Evolutionary conservation across 2,113 vertebrate genomes (phyloP).

Genomic region (Myocastor coypus): DNA sequence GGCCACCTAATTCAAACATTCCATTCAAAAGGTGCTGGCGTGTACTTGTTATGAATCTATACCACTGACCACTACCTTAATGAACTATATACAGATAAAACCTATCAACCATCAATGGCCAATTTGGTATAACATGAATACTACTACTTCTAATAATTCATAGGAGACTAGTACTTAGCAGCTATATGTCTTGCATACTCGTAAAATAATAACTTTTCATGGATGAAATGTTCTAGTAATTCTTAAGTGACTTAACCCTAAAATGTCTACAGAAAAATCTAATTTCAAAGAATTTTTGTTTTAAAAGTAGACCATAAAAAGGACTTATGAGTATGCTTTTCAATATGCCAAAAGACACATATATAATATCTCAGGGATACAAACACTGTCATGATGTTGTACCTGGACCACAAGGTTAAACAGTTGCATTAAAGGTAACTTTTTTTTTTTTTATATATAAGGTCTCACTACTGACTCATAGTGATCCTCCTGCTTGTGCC

Average conservation of each 20-base stretch:
- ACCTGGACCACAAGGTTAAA: neutral
- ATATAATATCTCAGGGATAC: neutral
- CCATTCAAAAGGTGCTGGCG: neutral
- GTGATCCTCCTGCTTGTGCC: too few species aligned
- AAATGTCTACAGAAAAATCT: slow-evolving; percentile 31
- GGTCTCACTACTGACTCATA: too few species aligned
- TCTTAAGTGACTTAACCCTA: slow-evolving; percentile 83
- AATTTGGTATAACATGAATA: slow-evolving; percentile 86
- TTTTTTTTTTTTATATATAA: too few species aligned
- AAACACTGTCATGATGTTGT: neutral
- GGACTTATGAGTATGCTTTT: neutral
- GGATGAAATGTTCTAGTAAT: slow-evolving; percentile 84
- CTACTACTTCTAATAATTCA: slow-evolving; percentile 85
- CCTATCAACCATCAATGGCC: slow-evolving; percentile 83
- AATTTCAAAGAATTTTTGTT: slow-evolving; percentile 67
- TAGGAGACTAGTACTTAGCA: slow-evolving; percentile 85
- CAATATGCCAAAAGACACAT: neutral
- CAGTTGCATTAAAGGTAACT: neutral
- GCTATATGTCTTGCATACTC: slow-evolving; percentile 85
- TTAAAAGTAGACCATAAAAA: slow-evolving; percentile 48
- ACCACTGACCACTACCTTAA: slow-evolving; percentile 75
- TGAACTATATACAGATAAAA: slow-evolving; percentile 81
- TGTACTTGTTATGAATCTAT: slow-evolving; percentile 35
- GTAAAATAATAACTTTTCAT: slow-evolving; percentile 87
- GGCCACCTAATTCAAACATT: slow-evolving; percentile 24